Evolutionary conservation across 2,113 vertebrate genomes (phyloP).

Genomic region (Myiopsitta monachus): DNA sequence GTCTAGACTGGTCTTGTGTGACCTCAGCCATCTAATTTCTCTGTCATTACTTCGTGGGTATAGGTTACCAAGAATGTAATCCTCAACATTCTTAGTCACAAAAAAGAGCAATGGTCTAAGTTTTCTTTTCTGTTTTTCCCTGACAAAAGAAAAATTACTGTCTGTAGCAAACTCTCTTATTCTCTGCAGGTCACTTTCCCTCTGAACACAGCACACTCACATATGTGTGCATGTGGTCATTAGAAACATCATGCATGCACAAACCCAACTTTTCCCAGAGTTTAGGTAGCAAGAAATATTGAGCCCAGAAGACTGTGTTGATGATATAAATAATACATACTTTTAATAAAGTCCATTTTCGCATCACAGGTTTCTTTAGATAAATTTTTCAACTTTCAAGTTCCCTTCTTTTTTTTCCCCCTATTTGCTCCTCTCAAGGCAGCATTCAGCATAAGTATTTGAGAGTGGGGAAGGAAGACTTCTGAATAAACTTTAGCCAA

Average conservation of each 20-base stretch:
- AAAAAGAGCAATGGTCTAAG: background rate
- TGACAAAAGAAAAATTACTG: background rate
- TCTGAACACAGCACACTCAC: background rate
- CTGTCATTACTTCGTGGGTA: slow-evolving; percentile 40
- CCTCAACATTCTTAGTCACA: slow-evolving; percentile 11
- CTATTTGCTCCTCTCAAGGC: background rate
- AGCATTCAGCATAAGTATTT: slow-evolving; percentile 16
- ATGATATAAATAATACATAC: slow-evolving; percentile 25
- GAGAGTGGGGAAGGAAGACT: slow-evolving; percentile 13
- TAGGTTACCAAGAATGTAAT: slow-evolving; percentile 29
- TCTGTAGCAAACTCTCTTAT: background rate
- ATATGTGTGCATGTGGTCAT: background rate
- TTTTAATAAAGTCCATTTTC: slow-evolving; percentile 45
- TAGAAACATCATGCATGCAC: background rate
- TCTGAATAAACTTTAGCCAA: slow-evolving; percentile 49
- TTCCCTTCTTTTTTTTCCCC: background rate
- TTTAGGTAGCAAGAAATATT: slow-evolving; percentile 20
- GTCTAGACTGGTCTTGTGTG: slow-evolving; percentile 21
- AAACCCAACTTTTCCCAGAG: background rate
- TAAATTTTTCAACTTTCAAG: slow-evolving; percentile 31
- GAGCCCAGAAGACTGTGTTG: background rate
- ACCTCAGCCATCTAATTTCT: slow-evolving; percentile 54
- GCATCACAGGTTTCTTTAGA: slow-evolving; percentile 39
- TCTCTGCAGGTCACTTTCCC: background rate
- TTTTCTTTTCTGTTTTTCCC: slow-evolving; percentile 21